Base-by-base conservation (phyloP, 2,888 invertebrate species). In the Apeira syringaria region DNA sequence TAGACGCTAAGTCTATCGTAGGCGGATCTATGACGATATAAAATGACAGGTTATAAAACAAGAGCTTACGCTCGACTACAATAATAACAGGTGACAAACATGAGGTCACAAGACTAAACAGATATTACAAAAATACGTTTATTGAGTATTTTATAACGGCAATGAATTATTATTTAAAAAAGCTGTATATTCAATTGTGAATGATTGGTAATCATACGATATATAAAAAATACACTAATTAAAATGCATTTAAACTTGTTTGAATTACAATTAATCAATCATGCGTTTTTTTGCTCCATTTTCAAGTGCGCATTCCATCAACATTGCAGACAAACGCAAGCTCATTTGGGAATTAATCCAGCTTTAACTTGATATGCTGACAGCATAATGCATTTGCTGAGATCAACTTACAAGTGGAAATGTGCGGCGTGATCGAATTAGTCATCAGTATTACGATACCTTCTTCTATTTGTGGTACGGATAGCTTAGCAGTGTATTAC, bases 351-450 rank as follows among this genome's bases (percentile, higher is more conserved):
- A 20, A n/a, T 22, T 20, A 39, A 31, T 27, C 22, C 11, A 6
- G 28, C 15, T 26, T 33, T 34, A 38, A 34, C 20, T 35, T 30
- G 26, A 39, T 25, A 38, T 29, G 22, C 30, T 30, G 22, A 31
- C 34, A 22, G 13, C 25, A 35, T 22, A 25, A 33, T 41, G 36
- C 34, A 12, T 30, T 2, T 25, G 11, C 24, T 20, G n/a, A 41
- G 29, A 47, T 41, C 30, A 8, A 32, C 28, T 41, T 43, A 43
- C 35, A 38, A 9, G 9, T 11, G 11, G 31, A 32, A 32, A 41
- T 29, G 27, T 27, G 27, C 22, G 22, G 12, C 24, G 22, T 29
- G 17, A 22, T 37, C 29, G 9, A 18, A 36, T 32, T 36, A 22
- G 22, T 10, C 15, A 24, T 33, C 24, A 28, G 11, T 37, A 37